Evolutionary conservation across 2,888 invertebrate species (phyloP), one percentile per base, ranked within the genome.

Genomic region (Trichogramma dendrolimi): DNA sequence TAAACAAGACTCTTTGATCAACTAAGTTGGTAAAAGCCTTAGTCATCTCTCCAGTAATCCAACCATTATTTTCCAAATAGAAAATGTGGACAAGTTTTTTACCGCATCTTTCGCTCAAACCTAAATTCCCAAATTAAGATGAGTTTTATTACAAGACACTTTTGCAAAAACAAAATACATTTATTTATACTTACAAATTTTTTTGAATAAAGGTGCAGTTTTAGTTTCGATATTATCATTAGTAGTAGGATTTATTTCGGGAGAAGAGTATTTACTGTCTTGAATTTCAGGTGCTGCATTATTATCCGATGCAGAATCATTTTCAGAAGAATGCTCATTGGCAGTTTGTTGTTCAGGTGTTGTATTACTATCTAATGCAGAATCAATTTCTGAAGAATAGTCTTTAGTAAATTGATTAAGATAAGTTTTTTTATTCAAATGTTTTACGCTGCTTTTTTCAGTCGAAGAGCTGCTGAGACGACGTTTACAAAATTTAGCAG

Each of bases 21-120:
- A 61, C 58, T 39, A 70, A 65, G 27, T 62, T 58, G 1, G 72
- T 75, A 46, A 76, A 75, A 0, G 49, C 59, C 40, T 67, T 42
- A 3, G 71, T 61, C 41, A 76, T 71, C 59, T 76, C 74, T 4
- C 67, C 62, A 2, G 67, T 61, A 7, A 75, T 42, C 75, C 75
- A 76, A 5, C 74, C 75, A 38, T 70, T 60, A 1, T 64, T 58
- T 38, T 68, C 55, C 40, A 70, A 65, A 41, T 70, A 67, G 62
- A 76, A 70, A 57, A 74, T 11, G 44, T 70, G 70, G 1, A 66
- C 27, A 39, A 10, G 1, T 56, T 61, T 65, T 7, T 52, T 48
- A 4, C 51, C 50, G 4, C 59, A 38, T 27, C 53, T 52, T 4
- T 56, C 56, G 14, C 63, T 64, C 11, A 75, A 53, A 27, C 65